Base-by-base conservation (phyloP, 1,140 invertebrate species). In the Andricus grossulariae region DNA sequence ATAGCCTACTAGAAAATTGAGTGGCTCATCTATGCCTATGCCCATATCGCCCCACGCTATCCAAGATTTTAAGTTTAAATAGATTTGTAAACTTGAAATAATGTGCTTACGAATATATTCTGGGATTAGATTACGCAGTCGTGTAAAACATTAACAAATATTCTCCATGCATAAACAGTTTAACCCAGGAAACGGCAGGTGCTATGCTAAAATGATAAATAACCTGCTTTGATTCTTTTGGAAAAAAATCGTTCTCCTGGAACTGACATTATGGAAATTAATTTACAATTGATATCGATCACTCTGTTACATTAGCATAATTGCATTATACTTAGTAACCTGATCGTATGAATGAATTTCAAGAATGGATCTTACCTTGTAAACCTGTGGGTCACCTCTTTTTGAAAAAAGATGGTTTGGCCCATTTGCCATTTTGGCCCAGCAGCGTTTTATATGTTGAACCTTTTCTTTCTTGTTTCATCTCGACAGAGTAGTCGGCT, bases 401-500 rank as follows among this genome's bases (percentile, higher is more conserved):
- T 66, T 66, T 66, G 57, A 66, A 66, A 66, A 66, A 39, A 25
- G 57, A 66, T 39, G 25, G 57, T 39, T 66, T 66, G 57, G 39
- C 57, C 57, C 57, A 66, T 66, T 66, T 66, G 57, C 57, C 57
- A 66, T 66, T 66, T 66, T 66, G 57, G 57, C 57, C 57, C 55
- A 66, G n/a, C 57, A 66, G 13, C 57, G 57, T 66, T 66, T 66
- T 25, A 66, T 66, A 25, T 21, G 57, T 66, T 32, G 57, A 66
- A 66, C 78, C 73, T 51, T 76, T 74, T 77, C 79, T 74, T 18
- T 72, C 60, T 50, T 16, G 60, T 72, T 74, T 78, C 55, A 75
- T 73, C 73, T 77, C 73, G 74, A 16, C 78, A 75, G 81, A 81
- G 81, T 77, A 84, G 55, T 82, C 78, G 81, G 49, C 74, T 76